Percentiles rank a stretch among this genome's conserved stretches.
Conservation (phyloP, 2,113 vertebrate species). For the Lagenorhynchus albirostris region DNA sequence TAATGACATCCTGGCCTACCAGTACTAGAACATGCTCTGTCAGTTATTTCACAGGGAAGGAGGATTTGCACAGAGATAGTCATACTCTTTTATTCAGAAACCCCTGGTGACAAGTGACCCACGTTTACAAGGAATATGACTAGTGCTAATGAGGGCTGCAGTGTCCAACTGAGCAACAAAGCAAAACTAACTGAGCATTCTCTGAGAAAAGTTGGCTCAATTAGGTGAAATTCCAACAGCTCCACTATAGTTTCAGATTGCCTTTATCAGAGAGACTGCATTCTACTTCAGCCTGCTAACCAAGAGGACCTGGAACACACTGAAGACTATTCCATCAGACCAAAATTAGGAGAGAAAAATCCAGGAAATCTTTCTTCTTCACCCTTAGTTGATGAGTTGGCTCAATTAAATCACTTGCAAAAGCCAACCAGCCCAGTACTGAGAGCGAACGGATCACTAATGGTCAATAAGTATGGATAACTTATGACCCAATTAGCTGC, state of each 20-base stretch:
- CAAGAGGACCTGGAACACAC: neutral
- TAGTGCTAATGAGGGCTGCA: neutral
- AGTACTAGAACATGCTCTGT: neutral
- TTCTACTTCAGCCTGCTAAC: neutral
- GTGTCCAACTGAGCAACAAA: neutral
- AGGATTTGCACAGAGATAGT: neutral
- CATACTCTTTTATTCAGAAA: neutral
- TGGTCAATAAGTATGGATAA: slow-evolving; percentile 26
- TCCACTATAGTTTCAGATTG: neutral
- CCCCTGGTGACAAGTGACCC: neutral
- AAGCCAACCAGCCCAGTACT: neutral
- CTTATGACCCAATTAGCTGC: slow-evolving; percentile 41
- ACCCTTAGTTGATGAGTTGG: slow-evolving; percentile 25
- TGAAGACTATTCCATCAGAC: neutral
- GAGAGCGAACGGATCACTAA: slow-evolving; percentile 20
- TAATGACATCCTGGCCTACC: neutral
- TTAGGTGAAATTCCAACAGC: slow-evolving; percentile 17
- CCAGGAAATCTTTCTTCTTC: neutral
- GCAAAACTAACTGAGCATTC: slow-evolving; percentile 1
- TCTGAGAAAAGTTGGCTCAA: neutral
- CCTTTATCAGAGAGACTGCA: neutral
- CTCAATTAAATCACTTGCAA: slow-evolving; percentile 40
- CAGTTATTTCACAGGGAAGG: neutral
- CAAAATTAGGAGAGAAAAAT: slow-evolving; percentile 14
- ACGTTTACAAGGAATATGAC: neutral